These are phyloP conservation scores for Chloebia gouldiae DNA, from an alignment of 2,113 vertebrate genomes.

Conservation along the genomic window DNA sequence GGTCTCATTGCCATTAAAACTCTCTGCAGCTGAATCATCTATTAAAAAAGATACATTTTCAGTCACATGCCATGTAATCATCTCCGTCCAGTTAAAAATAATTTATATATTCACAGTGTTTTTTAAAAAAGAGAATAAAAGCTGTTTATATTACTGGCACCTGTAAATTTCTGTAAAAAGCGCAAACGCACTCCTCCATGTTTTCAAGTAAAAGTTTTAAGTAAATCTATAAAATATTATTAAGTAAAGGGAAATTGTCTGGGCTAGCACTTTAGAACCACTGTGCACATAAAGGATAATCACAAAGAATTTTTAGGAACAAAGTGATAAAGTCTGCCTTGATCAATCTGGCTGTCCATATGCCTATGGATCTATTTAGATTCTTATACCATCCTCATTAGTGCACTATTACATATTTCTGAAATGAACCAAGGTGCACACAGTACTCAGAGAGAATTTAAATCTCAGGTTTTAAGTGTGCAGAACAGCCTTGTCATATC, in stretches of 20 bases:
- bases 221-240: neutral
- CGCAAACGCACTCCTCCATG: neutral
- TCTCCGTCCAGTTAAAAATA: constrained; percentile 49
- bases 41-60: constrained; percentile 70
- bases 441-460: neutral
- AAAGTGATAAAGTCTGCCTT: constrained; percentile 5
- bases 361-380: neutral
- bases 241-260: neutral
- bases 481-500: neutral
- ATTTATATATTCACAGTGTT: constrained; percentile 1
- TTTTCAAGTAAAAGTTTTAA: neutral
- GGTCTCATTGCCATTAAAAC: constrained; percentile 83
- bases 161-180: neutral
- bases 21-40: constrained; percentile 87
- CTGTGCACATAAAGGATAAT: neutral
- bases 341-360: neutral
- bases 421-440: neutral
- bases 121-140: constrained; percentile 38
- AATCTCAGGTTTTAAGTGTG: neutral
- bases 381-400: neutral
- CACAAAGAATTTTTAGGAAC: neutral
- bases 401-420: neutral
- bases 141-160: neutral
- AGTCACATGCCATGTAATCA: constrained; percentile 43
- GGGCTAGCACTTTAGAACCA: neutral